Conservation (phyloP, 1,140 invertebrate genomes). For the Drosophila sulfurigaster region DNA sequence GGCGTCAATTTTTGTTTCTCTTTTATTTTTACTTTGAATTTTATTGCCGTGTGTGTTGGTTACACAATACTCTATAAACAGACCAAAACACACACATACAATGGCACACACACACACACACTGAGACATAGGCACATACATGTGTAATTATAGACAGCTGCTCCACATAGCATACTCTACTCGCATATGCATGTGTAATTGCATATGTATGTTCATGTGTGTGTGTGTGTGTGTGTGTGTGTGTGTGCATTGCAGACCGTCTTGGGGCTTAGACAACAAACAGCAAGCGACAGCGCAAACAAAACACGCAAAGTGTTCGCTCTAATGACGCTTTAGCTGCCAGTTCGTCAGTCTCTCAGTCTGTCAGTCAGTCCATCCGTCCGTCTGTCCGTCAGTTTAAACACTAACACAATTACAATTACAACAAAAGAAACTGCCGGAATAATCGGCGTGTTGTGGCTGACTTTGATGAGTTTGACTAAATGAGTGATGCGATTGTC, state of each 20-base stretch:
- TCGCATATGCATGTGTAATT: constrained; percentile 2
- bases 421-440: not conserved
- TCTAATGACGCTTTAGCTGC: constrained; percentile 35
- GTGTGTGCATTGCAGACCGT: constrained; percentile 30
- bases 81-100: constrained; percentile 26
- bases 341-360: constrained; percentile 22
- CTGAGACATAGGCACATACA: constrained; percentile 26
- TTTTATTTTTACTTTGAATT: constrained; percentile 54
- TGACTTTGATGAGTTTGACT: constrained; percentile 26
- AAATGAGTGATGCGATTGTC: constrained; percentile 22
- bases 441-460: constrained; percentile 21
- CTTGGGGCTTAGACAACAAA: constrained; percentile 43
- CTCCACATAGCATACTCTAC: constrained; percentile 41
- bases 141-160: constrained; percentile 55
- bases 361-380: not conserved
- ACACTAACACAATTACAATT: constrained; percentile 10
- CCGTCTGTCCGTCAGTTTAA: not conserved
- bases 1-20: constrained; percentile 39
- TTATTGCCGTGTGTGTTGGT: constrained; percentile 50
- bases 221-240: not conserved
- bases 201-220: not conserved
- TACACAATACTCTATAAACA: constrained; percentile 57
- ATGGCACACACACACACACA: constrained; percentile 9
- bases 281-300: constrained; percentile 36
- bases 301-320: constrained; percentile 47